Evolutionary conservation across 2,797 vertebrate species (phyloP).

Genomic region (Echiichthys vipera): DNA sequence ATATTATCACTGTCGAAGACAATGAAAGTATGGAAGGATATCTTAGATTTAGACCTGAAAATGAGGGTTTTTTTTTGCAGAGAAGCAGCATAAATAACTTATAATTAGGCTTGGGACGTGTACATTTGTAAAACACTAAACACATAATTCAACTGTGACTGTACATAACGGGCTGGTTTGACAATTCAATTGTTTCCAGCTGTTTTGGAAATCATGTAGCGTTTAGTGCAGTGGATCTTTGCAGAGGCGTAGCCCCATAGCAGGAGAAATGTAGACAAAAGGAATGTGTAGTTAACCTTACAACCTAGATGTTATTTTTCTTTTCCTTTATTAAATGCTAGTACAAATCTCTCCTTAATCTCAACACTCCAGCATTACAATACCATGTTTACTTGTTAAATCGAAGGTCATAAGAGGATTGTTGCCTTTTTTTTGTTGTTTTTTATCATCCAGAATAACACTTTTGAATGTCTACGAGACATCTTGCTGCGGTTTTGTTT

Average conservation of each 20-base stretch:
- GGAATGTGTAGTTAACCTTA: slow-evolving; percentile 67
- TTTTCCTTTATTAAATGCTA: slow-evolving; percentile 19
- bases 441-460: slow-evolving; percentile 18
- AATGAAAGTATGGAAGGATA: slow-evolving; percentile 6
- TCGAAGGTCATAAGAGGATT: slow-evolving; percentile 5
- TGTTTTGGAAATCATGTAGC: slow-evolving; percentile 33
- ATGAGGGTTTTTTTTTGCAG: background rate
- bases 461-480: slow-evolving; percentile 51
- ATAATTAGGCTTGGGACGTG: background rate
- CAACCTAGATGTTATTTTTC: background rate
- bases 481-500: slow-evolving; percentile 26
- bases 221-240: slow-evolving; percentile 60
- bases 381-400: slow-evolving; percentile 12
- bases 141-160: slow-evolving; percentile 70
- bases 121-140: slow-evolving; percentile 23
- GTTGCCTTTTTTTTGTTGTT: slow-evolving; percentile 8
- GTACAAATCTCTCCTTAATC: slow-evolving; percentile 1
- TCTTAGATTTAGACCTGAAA: background rate
- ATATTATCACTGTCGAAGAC: slow-evolving; percentile 22
- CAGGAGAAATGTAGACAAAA: slow-evolving; percentile 63
- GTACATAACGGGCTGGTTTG: slow-evolving; percentile 49
- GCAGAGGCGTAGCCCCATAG: slow-evolving; percentile 57
- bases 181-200: background rate
- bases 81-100: background rate
- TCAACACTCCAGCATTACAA: background rate